Evolutionary conservation across 1,140 invertebrate genomes (phyloP).

Genomic region (Trichogramma pretiosum): DNA sequence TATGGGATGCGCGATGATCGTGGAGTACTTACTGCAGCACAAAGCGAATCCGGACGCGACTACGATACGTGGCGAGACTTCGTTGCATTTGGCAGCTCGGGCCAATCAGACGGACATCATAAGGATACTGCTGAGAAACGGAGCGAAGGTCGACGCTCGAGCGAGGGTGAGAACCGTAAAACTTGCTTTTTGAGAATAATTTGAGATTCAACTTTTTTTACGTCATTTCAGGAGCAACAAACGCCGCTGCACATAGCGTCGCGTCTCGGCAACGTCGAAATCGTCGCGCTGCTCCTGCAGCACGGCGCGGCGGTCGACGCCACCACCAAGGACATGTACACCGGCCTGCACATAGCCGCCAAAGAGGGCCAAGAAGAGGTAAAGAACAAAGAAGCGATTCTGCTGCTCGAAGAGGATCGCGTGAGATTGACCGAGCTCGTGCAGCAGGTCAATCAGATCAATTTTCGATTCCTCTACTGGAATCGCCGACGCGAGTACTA

Average conservation of each 20-base stretch:
- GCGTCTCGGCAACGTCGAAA: constrained; percentile 89
- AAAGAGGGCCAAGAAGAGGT: constrained; percentile 95
- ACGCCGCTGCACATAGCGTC: constrained; percentile 93
- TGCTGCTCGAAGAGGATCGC: too few relatives aligned
- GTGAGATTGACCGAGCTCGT: background rate
- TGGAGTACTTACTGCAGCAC: constrained; percentile 92
- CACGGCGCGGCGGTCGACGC: constrained; percentile 87
- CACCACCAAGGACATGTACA: constrained; percentile 94
- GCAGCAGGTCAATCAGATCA: constrained; percentile 29
- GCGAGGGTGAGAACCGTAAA: constrained; percentile 63
- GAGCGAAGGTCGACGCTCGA: constrained; percentile 91
- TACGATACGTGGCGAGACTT: constrained; percentile 95
- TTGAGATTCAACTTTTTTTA: too few relatives aligned
- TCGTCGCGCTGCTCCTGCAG: constrained; percentile 85
- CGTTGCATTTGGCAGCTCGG: constrained; percentile 90
- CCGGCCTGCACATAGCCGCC: constrained; percentile 94
- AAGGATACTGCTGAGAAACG: constrained; percentile 89
- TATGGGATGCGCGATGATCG: constrained; percentile 99
- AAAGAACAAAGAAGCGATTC: too few relatives aligned
- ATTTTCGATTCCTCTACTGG: constrained; percentile 57
- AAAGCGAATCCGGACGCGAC: constrained; percentile 93
- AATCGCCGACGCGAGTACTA: constrained; percentile 53
- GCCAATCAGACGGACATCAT: constrained; percentile 99
- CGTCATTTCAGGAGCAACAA: constrained; percentile 70
- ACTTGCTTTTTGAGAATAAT: too few relatives aligned